phyloP scores from a whole-genome alignment of 2,888 invertebrate genomes.

The Platycheirus albimanus region DNA sequence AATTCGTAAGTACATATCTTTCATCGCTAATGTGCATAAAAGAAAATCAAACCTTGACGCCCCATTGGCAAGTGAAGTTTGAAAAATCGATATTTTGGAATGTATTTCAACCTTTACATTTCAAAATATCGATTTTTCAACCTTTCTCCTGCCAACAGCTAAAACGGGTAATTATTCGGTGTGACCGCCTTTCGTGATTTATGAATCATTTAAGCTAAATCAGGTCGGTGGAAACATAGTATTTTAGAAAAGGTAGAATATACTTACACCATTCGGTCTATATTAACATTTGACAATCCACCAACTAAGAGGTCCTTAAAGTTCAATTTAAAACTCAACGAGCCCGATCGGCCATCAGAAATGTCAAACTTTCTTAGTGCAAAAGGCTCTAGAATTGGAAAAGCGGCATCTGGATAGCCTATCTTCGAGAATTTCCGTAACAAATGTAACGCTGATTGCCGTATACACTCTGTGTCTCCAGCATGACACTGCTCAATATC shows the following conservation, averaged over 20 bases:
- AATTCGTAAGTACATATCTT: no score
- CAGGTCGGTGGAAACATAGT: neutral
- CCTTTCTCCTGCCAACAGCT: no score
- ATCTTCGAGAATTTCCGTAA: conserved; percentile 79
- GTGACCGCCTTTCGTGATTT: no score
- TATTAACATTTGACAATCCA: conserved; percentile 79
- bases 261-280: conserved; percentile 81
- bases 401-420: conserved; percentile 79
- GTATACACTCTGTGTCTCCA: conserved; percentile 80
- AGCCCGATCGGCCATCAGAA: conserved; percentile 79
- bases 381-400: conserved; percentile 81
- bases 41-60: no score
- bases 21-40: no score
- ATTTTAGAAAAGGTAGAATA: neutral
- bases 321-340: conserved; percentile 79
- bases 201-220: no score
- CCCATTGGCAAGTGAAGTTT: no score
- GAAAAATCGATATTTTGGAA: no score
- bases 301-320: conserved; percentile 80
- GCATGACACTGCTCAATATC: conserved; percentile 79
- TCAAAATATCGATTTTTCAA: no score
- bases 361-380: conserved; percentile 79
- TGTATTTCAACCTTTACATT: no score
- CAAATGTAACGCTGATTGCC: conserved; percentile 77
- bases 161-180: no score